phyloP scores from a whole-genome alignment of 2,113 vertebrate species.

The Protobothrops mucrosquamatus region DNA sequence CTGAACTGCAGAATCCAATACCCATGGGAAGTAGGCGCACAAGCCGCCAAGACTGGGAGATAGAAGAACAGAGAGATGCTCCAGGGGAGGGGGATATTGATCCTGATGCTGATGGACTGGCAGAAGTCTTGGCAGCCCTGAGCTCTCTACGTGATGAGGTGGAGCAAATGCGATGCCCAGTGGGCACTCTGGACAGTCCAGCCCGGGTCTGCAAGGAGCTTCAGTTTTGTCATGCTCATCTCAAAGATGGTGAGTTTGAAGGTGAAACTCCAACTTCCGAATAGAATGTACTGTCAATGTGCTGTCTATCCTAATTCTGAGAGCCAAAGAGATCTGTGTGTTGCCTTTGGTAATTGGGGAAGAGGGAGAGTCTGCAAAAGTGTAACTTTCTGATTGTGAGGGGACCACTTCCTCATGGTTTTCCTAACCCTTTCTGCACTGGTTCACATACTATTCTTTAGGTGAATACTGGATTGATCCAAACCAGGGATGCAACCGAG shows the following conservation, averaged over 20 bases:
- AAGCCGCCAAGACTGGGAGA: conserved; percentile 62
- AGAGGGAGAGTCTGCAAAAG: neutral
- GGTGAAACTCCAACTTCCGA: neutral
- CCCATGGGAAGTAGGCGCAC: conserved; percentile 67
- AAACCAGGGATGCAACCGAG: conserved; percentile 86
- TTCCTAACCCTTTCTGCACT: neutral
- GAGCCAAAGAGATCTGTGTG: no score
- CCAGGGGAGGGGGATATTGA: conserved; percentile 54
- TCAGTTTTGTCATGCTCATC: conserved; percentile 78
- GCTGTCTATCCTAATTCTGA: neutral
- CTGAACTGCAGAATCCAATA: conserved; percentile 68
- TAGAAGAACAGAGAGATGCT: neutral
- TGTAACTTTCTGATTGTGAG: neutral
- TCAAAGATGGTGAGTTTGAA: conserved; percentile 76
- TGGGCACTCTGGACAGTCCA: conserved; percentile 82
- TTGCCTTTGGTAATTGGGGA: neutral
- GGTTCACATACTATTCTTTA: conserved; percentile 39
- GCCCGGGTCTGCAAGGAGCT: conserved; percentile 86
- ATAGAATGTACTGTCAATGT: neutral
- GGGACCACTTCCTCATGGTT: fast-evolving
- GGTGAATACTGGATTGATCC: conserved; percentile 97
- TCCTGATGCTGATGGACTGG: conserved; percentile 75
- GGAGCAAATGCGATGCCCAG: conserved; percentile 79
- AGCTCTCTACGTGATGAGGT: conserved; percentile 84
- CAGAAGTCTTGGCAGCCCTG: conserved; percentile 85